These are phyloP conservation scores for Bombycilla garrulus DNA, from an alignment of 2,113 vertebrate species.

Conservation along the genomic window DNA sequence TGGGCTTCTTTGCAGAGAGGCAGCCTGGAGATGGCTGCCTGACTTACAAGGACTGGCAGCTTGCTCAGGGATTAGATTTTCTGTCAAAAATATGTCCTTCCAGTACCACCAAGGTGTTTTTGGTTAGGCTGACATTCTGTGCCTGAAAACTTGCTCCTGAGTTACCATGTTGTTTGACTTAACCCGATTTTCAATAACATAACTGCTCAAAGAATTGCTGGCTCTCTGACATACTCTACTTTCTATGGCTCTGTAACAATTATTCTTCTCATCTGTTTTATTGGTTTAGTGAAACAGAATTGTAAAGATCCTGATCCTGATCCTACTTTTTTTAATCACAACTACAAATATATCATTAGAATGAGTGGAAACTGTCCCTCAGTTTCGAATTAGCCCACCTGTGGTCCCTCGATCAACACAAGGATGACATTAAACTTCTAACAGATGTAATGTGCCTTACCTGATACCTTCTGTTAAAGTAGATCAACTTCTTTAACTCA, in stretches of 20 bases:
- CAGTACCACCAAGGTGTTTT: not conserved
- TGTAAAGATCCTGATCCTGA: not conserved
- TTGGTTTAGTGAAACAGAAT: not conserved
- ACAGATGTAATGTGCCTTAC: slow-evolving; percentile 25
- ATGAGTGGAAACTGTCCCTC: not conserved
- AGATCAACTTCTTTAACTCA: slow-evolving; percentile 32
- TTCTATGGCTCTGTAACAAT: not conserved
- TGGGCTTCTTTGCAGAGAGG: not conserved
- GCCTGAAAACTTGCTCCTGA: not conserved
- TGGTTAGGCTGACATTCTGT: not conserved
- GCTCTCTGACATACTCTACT: not conserved
- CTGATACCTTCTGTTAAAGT: slow-evolving; percentile 73
- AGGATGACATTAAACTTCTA: not conserved
- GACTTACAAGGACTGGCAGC: not conserved
- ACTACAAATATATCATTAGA: not conserved
- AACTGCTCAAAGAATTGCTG: not conserved
- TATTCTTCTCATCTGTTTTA: not conserved
- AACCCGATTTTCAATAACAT: not conserved
- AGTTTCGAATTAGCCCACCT: not conserved
- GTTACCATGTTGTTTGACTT: not conserved
- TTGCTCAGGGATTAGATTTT: not conserved
- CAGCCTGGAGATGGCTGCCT: not conserved
- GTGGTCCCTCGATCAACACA: not conserved
- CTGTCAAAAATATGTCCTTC: not conserved
- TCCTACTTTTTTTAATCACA: not conserved